Base-by-base conservation (phyloP, 2,113 vertebrate species). In the Vulpes ferrilata region DNA sequence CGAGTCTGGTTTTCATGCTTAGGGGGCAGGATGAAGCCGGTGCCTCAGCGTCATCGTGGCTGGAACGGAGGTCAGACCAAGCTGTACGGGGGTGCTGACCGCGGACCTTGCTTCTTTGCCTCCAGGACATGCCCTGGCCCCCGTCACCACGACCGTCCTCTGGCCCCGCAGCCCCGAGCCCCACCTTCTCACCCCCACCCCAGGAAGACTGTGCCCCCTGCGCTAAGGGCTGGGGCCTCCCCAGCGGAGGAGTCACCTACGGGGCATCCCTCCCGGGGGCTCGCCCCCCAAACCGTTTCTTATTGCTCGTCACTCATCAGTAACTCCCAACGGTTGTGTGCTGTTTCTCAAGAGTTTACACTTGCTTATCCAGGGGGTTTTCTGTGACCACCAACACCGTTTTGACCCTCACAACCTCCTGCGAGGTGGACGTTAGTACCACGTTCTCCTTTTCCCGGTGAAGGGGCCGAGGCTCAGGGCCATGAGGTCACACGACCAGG, bases 21-120 rank as follows among this genome's bases (percentile, higher is more conserved):
- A 82, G 30, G 43, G 19, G 19, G 55, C 4, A 5, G 32, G 32
- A 23, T 30, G 22, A 89, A 62, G 22, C 32, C 64, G 8, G 9
- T 35, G 43, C 32, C 57, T 32, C 23, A 12, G 8, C 0, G 0
- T 32, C 25, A 32, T 12, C 20, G 2, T 9, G 25, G 32, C 25
- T 51, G 65, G 64, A 73, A 53, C 6, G 2, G 1, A 7, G 38
- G 55, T 38, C 22, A 62, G 35, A 22, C 30, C 64, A 27, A 27
- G 87, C 17, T 22, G 7, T n/a, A 1, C 10, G 92, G 53, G 27
- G 30, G 8, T 22, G 22, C 62, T 60, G 51, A 35, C 15, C 3
- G 3, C 8, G 13, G 73, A 43, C n/a, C 1, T 78, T 38, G 51
- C 48, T 43, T 78, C 73, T 69, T 38, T 55, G 51, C 60, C 35